Evolutionary conservation across 2,888 invertebrate species (phyloP).

Genomic region (Pristionchus arcanus): DNA sequence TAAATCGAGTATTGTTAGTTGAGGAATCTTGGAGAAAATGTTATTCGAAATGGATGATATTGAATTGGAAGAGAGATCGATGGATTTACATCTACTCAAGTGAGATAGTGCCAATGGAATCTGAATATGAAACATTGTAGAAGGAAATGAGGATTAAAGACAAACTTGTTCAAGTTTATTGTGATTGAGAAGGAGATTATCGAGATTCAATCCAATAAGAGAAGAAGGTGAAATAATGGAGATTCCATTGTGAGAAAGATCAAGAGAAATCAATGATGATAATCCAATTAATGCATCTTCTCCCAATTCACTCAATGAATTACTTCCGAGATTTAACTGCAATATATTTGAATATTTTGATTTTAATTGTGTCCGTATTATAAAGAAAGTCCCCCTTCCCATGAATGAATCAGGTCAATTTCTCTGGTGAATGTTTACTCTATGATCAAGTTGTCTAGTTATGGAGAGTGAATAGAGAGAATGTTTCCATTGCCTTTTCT

Average conservation of each 20-base stretch:
- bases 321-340: slow-evolving; percentile 32
- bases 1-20: background rate
- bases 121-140: background rate
- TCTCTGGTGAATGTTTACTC: slow-evolving; percentile 17
- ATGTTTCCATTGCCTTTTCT: background rate
- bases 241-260: slow-evolving; percentile 27
- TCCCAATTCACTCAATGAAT: background rate
- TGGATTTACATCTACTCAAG: background rate
- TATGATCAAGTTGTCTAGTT: slow-evolving; percentile 25
- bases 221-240: slow-evolving; percentile 18
- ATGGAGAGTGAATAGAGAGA: slow-evolving; percentile 27
- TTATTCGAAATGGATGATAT: slow-evolving; percentile 15
- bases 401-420: background rate
- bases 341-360: background rate
- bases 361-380: background rate
- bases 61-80: slow-evolving; percentile 42
- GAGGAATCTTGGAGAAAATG: slow-evolving; percentile 8
- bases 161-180: slow-evolving; percentile 6
- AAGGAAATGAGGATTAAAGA: background rate
- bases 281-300: background rate
- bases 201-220: background rate
- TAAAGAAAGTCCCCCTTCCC: background rate
- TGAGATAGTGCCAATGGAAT: slow-evolving; percentile 39
- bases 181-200: slow-evolving; percentile 7
- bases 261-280: slow-evolving; percentile 15